Evolutionary conservation across 2,888 invertebrate genomes (phyloP).

Genomic region (Stegophylla sp.): DNA sequence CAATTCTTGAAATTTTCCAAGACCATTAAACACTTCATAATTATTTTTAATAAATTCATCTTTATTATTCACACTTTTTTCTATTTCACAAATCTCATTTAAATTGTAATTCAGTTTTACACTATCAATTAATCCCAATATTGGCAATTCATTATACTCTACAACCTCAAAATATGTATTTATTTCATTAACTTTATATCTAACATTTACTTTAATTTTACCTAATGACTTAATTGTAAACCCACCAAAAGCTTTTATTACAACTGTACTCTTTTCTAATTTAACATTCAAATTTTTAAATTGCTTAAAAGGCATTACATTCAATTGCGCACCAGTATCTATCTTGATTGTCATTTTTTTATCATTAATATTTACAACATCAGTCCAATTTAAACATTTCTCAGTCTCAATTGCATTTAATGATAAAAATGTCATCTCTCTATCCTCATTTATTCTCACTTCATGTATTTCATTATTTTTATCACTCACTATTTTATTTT

Average conservation of each 20-base stretch:
- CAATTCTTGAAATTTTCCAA: neutral
- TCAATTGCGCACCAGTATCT: conserved; percentile 2
- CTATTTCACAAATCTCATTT: neutral
- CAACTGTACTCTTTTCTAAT: neutral
- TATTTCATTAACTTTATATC: neutral
- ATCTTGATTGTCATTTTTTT: neutral
- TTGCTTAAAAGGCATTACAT: neutral
- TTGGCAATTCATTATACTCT: neutral
- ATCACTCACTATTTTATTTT: neutral
- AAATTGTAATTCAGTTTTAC: neutral
- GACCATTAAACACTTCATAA: neutral
- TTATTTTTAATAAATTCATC: neutral
- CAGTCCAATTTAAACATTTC: neutral
- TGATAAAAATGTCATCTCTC: neutral
- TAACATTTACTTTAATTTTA: neutral
- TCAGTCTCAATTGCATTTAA: neutral
- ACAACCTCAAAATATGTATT: neutral
- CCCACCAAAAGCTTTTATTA: neutral
- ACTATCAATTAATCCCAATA: neutral
- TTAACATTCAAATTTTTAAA: neutral
- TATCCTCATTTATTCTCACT: neutral
- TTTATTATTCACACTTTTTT: neutral
- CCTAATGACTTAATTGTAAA: neutral
- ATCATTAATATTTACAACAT: neutral
- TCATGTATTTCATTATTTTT: neutral